phyloP scores from a whole-genome alignment of 2,797 vertebrate species.

The Lagorchestes hirsutus region DNA sequence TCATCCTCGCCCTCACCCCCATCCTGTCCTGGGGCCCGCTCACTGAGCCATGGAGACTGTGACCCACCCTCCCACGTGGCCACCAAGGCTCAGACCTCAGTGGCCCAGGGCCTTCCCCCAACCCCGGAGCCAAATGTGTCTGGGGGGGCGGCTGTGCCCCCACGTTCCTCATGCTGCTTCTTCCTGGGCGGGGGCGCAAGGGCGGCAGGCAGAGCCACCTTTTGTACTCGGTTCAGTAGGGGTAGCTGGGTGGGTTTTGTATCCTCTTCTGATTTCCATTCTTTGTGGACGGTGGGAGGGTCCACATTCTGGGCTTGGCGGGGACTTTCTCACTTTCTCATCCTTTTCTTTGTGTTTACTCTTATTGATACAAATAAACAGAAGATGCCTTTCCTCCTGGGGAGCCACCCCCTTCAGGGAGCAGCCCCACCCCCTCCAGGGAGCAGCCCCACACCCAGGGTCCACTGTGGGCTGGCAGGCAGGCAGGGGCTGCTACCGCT shows the following conservation, averaged over 20 bases:
- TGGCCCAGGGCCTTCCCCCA: slow-evolving; percentile 85
- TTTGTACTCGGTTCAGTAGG: slow-evolving; percentile 86
- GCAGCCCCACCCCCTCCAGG: slow-evolving; percentile 23
- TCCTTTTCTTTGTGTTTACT: slow-evolving; percentile 59
- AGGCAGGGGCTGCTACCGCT: slow-evolving; percentile 4
- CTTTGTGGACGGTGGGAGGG: slow-evolving; percentile 84
- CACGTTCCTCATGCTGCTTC: slow-evolving; percentile 85
- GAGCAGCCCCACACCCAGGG: neutral
- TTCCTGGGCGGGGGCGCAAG: slow-evolving; percentile 85
- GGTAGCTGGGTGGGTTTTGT: slow-evolving; percentile 84
- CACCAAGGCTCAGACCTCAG: slow-evolving; percentile 81
- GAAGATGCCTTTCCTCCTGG: slow-evolving; percentile 41
- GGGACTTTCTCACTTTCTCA: slow-evolving; percentile 79
- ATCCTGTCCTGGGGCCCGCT: slow-evolving; percentile 82
- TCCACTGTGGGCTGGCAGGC: neutral
- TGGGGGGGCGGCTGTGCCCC: slow-evolving; percentile 69
- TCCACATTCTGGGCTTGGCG: slow-evolving; percentile 70
- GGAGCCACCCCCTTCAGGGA: slow-evolving; percentile 30
- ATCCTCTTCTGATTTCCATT: slow-evolving; percentile 83
- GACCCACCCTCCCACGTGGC: slow-evolving; percentile 87
- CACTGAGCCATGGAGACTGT: slow-evolving; percentile 89
- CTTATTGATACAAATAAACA: slow-evolving; percentile 46
- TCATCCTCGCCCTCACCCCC: slow-evolving; percentile 78
- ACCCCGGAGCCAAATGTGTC: slow-evolving; percentile 79
- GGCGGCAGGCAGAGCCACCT: slow-evolving; percentile 77